Conservation (phyloP, 2,113 vertebrate genomes). For the Saccopteryx bilineata region DNA sequence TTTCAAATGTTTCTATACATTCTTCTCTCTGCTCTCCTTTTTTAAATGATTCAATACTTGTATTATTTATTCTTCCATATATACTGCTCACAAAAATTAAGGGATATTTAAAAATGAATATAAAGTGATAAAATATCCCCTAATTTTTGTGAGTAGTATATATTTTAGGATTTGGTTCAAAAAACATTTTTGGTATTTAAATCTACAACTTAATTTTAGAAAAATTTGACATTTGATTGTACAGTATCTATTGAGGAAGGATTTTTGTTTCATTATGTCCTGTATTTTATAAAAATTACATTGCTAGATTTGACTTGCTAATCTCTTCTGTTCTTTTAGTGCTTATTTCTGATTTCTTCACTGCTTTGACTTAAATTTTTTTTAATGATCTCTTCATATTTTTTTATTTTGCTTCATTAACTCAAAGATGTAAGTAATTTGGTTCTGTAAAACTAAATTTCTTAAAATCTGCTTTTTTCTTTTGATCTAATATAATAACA, state of each 20-base stretch:
- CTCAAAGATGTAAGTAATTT: slow-evolving; percentile 25
- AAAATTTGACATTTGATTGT: not conserved
- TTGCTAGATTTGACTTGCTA: not conserved
- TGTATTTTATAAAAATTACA: not conserved
- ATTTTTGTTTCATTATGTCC: not conserved
- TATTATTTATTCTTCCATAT: not conserved
- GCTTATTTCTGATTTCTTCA: not conserved
- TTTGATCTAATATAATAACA: not conserved
- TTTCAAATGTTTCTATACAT: not conserved
- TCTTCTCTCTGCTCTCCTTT: not conserved
- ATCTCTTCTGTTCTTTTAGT: not conserved
- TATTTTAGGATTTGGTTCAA: not conserved
- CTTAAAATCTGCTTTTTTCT: slow-evolving; percentile 29
- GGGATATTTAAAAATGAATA: no score
- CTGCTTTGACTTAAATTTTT: slow-evolving; percentile 54
- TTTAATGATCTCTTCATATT: slow-evolving; percentile 6
- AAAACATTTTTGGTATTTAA: not conserved
- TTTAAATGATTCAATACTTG: not conserved
- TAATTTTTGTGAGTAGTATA: no score
- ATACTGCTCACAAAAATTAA: no score
- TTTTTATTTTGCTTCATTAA: slow-evolving; percentile 54
- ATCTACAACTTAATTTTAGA: not conserved
- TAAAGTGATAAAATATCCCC: no score
- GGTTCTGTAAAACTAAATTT: not conserved
- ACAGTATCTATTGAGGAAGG: not conserved